Evolutionary conservation across 1,140 invertebrate species (phyloP).

Genomic region (Leucophenga varia): DNA sequence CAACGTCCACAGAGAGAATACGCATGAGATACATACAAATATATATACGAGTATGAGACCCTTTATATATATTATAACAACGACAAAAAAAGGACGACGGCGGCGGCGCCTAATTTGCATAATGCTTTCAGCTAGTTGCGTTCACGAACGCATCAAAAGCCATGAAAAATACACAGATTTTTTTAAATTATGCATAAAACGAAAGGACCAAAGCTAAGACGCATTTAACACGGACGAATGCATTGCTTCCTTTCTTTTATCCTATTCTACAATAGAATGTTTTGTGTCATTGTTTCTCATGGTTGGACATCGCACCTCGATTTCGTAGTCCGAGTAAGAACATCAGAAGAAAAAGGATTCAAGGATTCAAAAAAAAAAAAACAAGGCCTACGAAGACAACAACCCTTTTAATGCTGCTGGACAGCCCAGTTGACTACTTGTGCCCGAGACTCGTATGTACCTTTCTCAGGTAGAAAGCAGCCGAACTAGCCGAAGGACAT

Average conservation of each 20-base stretch:
- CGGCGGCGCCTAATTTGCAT: constrained; percentile 35
- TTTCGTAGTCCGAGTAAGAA: constrained; percentile 5
- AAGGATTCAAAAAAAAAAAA: neutral
- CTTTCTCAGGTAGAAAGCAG: too few species aligned
- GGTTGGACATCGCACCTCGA: constrained; percentile 49
- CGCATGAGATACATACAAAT: too few species aligned
- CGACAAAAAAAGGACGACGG: constrained; percentile 8
- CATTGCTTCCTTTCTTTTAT: too few species aligned
- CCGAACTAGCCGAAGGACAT: too few species aligned
- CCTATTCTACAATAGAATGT: too few species aligned
- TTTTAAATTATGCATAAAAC: constrained; percentile 7
- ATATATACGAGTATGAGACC: too few species aligned
- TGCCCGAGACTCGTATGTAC: too few species aligned
- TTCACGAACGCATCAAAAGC: too few species aligned
- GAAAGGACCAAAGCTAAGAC: constrained; percentile 1
- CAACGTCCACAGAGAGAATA: constrained; percentile 21
- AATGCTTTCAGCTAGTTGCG: constrained; percentile 44
- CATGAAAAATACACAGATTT: constrained; percentile 9
- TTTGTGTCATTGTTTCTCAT: constrained; percentile 48
- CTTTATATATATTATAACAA: too few species aligned
- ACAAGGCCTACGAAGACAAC: neutral
- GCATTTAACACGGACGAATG: constrained; percentile 45
- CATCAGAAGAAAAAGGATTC: too few species aligned
- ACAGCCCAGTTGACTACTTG: neutral
- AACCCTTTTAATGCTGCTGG: constrained; percentile 6